Evolutionary conservation across 2,888 invertebrate species (phyloP).

Genomic region (Pilophorus perplexus): DNA sequence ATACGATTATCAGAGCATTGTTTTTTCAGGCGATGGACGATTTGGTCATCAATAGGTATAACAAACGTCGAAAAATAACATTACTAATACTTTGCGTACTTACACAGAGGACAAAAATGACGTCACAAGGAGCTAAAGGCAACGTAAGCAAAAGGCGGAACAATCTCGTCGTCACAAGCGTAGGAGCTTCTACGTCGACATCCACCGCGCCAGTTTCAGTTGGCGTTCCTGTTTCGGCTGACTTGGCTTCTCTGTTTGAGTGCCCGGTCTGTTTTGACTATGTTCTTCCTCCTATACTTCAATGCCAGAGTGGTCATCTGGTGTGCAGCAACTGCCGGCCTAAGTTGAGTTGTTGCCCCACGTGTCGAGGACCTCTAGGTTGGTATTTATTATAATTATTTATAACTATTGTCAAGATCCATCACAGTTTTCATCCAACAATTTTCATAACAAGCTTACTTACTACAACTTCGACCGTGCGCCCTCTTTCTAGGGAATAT

Average conservation of each 20-base stretch:
- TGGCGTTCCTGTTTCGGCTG: constrained; percentile 58
- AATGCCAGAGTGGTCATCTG: constrained; percentile 97
- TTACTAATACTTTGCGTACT: too few species aligned
- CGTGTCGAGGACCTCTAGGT: constrained; percentile 92
- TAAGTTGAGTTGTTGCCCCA: constrained; percentile 95
- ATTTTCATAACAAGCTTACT: background rate
- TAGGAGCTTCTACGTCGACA: constrained; percentile 35
- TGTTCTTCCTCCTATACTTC: constrained; percentile 96
- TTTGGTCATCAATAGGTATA: too few species aligned
- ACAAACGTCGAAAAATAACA: too few species aligned
- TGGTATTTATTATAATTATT: constrained; percentile 46
- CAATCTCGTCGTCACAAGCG: constrained; percentile 12
- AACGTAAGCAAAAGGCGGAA: constrained; percentile 24
- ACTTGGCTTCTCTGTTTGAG: constrained; percentile 87
- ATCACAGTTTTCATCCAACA: background rate
- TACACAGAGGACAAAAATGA: too few species aligned
- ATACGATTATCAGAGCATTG: too few species aligned
- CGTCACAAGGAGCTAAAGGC: constrained; percentile 36
- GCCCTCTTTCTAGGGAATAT: constrained; percentile 69
- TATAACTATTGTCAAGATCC: background rate
- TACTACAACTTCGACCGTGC: background rate
- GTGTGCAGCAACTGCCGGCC: constrained; percentile 97
- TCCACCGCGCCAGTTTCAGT: constrained; percentile 26
- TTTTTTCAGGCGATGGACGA: too few species aligned
- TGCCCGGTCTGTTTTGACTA: constrained; percentile 99